Conservation (phyloP, 2,797 vertebrate genomes). For the Rhinogobio ventralis region DNA sequence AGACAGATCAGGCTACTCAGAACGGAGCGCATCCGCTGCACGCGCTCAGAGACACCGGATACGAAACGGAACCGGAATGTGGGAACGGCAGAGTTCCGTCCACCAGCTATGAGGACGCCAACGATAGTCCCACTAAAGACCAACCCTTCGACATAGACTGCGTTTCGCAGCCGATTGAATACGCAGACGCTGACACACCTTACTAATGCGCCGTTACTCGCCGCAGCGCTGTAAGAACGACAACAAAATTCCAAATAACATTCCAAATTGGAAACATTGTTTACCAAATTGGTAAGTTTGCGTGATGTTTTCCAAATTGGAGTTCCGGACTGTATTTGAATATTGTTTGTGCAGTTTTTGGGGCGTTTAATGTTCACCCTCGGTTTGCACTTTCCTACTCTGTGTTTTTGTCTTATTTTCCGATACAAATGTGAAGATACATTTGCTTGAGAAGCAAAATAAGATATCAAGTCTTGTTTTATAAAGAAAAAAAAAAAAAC, state of each 20-base stretch:
- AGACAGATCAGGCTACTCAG: slow-evolving; percentile 78
- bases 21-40: slow-evolving; percentile 84
- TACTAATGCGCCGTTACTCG: not conserved
- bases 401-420: not conserved
- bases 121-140: slow-evolving; percentile 76
- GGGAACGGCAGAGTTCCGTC: slow-evolving; percentile 84
- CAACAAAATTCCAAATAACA: slow-evolving; percentile 61
- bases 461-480: not conserved
- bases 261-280: slow-evolving; percentile 99
- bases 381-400: not conserved
- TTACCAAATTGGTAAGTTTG: slow-evolving; percentile 99
- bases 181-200: slow-evolving; percentile 59
- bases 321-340: slow-evolving; percentile 56
- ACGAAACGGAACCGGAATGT: slow-evolving; percentile 91
- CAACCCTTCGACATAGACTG: slow-evolving; percentile 93
- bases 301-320: slow-evolving; percentile 89
- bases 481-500: too few species aligned
- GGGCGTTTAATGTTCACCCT: slow-evolving; percentile 19
- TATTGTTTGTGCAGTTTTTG: not conserved
- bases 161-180: slow-evolving; percentile 89
- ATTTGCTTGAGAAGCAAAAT: not conserved
- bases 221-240: slow-evolving; percentile 73
- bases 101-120: slow-evolving; percentile 74
- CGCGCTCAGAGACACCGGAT: slow-evolving; percentile 89
- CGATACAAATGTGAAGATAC: not conserved